Evolutionary conservation across 2,797 vertebrate species (phyloP), one percentile per base, ranked within the genome.

Genomic region (Hydrocynus forskahlii): DNA sequence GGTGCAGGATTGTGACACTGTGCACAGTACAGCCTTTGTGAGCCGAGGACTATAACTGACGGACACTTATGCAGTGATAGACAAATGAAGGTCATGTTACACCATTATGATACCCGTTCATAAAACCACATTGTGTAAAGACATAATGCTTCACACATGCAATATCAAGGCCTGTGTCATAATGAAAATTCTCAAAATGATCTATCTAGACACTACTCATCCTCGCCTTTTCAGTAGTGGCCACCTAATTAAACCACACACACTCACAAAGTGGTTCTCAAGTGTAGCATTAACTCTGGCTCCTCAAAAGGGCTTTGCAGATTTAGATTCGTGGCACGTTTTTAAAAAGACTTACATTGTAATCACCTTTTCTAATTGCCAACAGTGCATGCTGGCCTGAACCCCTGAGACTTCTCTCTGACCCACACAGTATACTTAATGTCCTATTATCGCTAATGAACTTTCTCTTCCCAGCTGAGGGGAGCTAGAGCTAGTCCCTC

Each of bases 371-470:
- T 93, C 89, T 94, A 94, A 95, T 93, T 93, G 89, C 91, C 91
- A 91, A 90, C 90, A 90, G 91, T 93, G 92, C 92, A 91, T 86
- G 89, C 88, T 90, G 91, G 92, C 89, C 89, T 83, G 88, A 88
- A 89, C 93, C 91, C 90, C 78, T 83, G 91, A 94, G 92, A 93
- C 91, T 92, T 93, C 92, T 93, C 92, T 92, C 90, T 94, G 94
- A 94, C 93, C 94, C 92, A 84, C 82, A 88, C 84, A 84, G 82
- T 86, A 91, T 94, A 94, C 92, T 93, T 94, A 95, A 95, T 92
- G 91, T 92, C 91, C 92, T 92, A 92, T 95, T 94, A 94, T 91
- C 90, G 92, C 93, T 93, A 94, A 95, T 94, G 93, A 94, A 94
- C 92, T 93, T 89, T 90, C 91, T 91, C 87, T 89, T 85, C 89